These are phyloP conservation scores for Spondyliosoma cantharus DNA, from an alignment of 2,797 vertebrate species.

Conservation along the genomic window DNA sequence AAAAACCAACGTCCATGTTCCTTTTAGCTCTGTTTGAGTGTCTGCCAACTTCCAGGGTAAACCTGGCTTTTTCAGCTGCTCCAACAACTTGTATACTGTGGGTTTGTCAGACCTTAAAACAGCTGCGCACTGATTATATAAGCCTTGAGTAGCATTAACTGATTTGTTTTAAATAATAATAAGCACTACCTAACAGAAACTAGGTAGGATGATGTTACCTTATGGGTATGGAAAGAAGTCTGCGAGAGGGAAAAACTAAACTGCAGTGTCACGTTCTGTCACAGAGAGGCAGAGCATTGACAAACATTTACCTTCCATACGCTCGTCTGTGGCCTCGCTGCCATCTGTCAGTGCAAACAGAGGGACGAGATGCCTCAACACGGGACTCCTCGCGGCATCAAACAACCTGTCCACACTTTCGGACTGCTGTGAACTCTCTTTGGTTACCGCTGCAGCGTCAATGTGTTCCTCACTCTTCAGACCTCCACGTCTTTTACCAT, in stretches of 20 bases:
- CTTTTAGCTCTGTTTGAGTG: background rate
- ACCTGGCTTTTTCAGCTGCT: background rate
- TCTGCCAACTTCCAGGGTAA: background rate
- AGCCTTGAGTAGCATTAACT: background rate
- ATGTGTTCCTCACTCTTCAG: background rate
- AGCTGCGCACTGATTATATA: background rate
- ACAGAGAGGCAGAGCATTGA: background rate
- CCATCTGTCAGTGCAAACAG: slow-evolving; percentile 44
- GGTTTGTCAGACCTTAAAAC: background rate
- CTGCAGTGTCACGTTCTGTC: background rate
- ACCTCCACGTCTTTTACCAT: background rate
- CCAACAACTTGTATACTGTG: background rate
- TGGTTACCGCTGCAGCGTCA: background rate
- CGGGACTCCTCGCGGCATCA: slow-evolving; percentile 19
- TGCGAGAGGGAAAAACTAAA: background rate
- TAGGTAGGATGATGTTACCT: background rate
- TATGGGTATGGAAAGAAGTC: background rate
- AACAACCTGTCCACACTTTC: slow-evolving; percentile 30
- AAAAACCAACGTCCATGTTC: background rate
- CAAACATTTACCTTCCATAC: slow-evolving; percentile 61
- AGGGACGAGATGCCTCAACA: slow-evolving; percentile 41
- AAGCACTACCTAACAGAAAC: background rate
- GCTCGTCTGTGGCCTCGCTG: slow-evolving; percentile 35
- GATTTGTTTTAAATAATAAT: background rate
- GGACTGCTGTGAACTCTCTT: slow-evolving; percentile 26